These are phyloP conservation scores for Telmatherina bonti DNA, from an alignment of 2,797 vertebrate genomes.

Conservation along the genomic window DNA sequence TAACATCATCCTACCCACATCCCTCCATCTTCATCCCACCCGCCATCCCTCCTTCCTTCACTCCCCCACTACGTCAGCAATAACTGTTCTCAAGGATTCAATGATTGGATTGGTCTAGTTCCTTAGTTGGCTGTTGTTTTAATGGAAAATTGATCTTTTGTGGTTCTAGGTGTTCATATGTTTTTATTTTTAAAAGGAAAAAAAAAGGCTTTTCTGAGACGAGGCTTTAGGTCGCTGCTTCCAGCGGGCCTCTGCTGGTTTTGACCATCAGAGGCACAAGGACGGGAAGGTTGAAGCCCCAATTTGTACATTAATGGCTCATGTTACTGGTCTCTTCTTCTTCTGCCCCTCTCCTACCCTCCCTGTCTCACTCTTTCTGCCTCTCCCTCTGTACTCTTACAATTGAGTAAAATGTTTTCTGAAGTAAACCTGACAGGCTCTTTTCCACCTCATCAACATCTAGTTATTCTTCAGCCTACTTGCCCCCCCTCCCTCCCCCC, in stretches of 20 bases:
- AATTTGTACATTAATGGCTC: constrained; percentile 76
- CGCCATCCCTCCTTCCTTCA: constrained; percentile 13
- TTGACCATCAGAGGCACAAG: constrained; percentile 50
- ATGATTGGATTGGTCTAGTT: constrained; percentile 79
- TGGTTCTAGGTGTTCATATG: constrained; percentile 75
- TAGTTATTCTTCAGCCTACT: constrained; percentile 30
- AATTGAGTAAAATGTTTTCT: constrained; percentile 54
- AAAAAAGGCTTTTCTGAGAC: constrained; percentile 70
- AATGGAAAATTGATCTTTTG: constrained; percentile 74
- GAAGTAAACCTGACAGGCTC: constrained; percentile 59
- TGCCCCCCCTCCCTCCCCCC: constrained; percentile 22
- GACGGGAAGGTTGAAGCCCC: constrained; percentile 63
- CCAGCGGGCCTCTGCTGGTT: constrained; percentile 44
- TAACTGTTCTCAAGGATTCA: constrained; percentile 88
- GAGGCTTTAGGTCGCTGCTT: constrained; percentile 62
- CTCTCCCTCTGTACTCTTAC: neutral
- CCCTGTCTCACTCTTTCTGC: constrained; percentile 22
- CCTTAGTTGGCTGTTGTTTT: constrained; percentile 76
- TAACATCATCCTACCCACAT: constrained; percentile 32
- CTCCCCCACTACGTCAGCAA: constrained; percentile 81
- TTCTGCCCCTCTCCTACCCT: constrained; percentile 36
- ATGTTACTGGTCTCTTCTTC: constrained; percentile 76
- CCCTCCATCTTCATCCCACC: constrained; percentile 48
- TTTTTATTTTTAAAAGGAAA: constrained; percentile 34
- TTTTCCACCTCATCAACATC: constrained; percentile 42